Evolutionary conservation across 2,113 vertebrate genomes (phyloP).

Genomic region (Centropristis striata): DNA sequence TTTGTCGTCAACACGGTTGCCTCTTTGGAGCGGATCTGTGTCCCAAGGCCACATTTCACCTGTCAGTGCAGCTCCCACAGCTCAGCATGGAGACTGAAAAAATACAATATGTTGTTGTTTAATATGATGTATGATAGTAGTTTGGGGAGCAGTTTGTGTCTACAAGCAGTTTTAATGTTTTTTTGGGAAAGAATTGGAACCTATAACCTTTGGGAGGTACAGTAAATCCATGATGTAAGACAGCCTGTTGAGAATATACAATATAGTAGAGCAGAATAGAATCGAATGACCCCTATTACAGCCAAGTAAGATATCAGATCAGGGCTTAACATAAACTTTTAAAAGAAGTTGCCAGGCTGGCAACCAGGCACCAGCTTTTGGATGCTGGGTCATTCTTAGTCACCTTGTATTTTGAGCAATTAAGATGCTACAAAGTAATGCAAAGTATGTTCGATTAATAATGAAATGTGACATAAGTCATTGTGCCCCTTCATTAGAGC

Average conservation of each 20-base stretch:
- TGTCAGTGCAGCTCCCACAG: background rate
- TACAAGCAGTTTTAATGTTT: constrained; percentile 1
- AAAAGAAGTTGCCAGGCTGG: no score
- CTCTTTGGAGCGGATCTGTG: background rate
- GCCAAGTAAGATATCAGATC: background rate
- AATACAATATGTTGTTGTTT: constrained; percentile 20
- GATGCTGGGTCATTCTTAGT: no score
- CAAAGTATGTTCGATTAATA: no score
- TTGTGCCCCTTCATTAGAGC: background rate
- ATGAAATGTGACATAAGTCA: no score
- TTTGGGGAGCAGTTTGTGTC: constrained; percentile 20
- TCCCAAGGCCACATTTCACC: constrained; percentile 24
- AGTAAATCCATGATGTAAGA: background rate
- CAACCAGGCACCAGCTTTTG: no score
- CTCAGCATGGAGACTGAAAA: background rate
- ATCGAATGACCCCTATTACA: background rate
- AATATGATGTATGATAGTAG: constrained; percentile 12
- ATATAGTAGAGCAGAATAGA: background rate
- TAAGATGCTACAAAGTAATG: no score
- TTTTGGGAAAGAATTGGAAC: background rate
- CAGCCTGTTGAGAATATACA: constrained; percentile 13
- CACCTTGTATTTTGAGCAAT: no score
- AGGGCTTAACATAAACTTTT: no score
- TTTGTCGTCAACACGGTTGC: background rate
- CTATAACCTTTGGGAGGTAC: background rate